A percentile compares a stretch with the other conserved stretches of the same genome.
phyloP scores from a whole-genome alignment of 2,888 invertebrate species.

The Lapara coniferarum region DNA sequence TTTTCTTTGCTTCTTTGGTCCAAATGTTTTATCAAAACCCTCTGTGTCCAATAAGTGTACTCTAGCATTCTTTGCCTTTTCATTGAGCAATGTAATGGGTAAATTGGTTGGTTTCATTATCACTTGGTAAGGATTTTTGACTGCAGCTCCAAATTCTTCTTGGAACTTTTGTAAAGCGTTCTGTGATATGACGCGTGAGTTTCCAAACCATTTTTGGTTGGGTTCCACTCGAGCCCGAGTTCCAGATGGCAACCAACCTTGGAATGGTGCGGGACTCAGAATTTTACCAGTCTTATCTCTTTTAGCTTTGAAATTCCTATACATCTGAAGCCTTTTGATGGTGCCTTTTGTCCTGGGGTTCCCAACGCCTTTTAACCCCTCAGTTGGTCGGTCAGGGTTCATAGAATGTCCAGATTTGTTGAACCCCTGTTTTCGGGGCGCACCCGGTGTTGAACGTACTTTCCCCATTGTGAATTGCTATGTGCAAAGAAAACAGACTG shows the following conservation, averaged over 20 bases:
- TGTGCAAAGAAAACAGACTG: slow-evolving; percentile 13
- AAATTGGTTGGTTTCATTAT: slow-evolving; percentile 98
- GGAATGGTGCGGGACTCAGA: slow-evolving; percentile 97
- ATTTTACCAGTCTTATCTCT: slow-evolving; percentile 95
- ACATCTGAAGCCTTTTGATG: slow-evolving; percentile 98
- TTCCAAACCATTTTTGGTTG: slow-evolving; percentile 99
- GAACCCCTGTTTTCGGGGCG: slow-evolving; percentile 92
- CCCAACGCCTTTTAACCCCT: slow-evolving; percentile 92
- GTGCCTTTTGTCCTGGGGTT: slow-evolving; percentile 95
- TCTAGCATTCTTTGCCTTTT: slow-evolving; percentile 93
- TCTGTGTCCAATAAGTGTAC: slow-evolving; percentile 98
- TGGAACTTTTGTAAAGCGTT: slow-evolving; percentile 94
- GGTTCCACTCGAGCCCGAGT: slow-evolving; percentile 97
- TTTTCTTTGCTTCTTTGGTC: slow-evolving; percentile 96
- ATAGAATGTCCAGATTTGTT: slow-evolving; percentile 95
- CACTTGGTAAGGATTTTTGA: slow-evolving; percentile 98
- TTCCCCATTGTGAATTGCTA: slow-evolving; percentile 86
- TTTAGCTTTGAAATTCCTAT: slow-evolving; percentile 98
- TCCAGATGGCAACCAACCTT: slow-evolving; percentile 94
- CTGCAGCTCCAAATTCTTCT: slow-evolving; percentile 96
- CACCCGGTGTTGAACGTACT: slow-evolving; percentile 87
- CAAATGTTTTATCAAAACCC: slow-evolving; percentile 96
- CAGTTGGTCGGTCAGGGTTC: slow-evolving; percentile 94
- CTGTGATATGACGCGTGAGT: slow-evolving; percentile 98
- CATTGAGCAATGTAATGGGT: slow-evolving; percentile 96